Percentiles rank a stretch among this genome's conserved stretches.
These are phyloP conservation scores for Zeuzera pyrina DNA, from an alignment of 2,888 invertebrate species.

Conservation along the genomic window DNA sequence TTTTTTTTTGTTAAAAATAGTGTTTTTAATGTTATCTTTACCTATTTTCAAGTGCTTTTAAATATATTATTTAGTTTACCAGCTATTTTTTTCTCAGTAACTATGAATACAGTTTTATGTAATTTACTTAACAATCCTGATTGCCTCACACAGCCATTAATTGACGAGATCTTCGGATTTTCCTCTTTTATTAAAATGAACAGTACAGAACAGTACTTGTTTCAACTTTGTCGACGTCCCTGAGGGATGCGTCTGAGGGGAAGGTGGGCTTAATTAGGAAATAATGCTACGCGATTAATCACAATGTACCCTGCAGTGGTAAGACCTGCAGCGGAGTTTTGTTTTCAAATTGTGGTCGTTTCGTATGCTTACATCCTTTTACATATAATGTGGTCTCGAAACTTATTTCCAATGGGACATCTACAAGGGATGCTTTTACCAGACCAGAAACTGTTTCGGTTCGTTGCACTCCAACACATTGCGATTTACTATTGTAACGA, in stretches of 20 bases:
- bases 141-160: slow-evolving; percentile 31
- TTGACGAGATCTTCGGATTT: slow-evolving; percentile 55
- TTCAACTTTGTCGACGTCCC: slow-evolving; percentile 15
- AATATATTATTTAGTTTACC: no score
- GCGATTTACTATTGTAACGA: slow-evolving; percentile 35
- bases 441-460: slow-evolving; percentile 62
- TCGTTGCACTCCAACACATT: slow-evolving; percentile 50
- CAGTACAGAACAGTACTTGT: slow-evolving; percentile 19
- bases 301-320: slow-evolving; percentile 25
- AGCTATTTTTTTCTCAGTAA: no score
- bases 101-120: slow-evolving; percentile 17
- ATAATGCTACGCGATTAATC: slow-evolving; percentile 70
- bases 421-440: slow-evolving; percentile 44
- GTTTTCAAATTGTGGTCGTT: slow-evolving; percentile 26
- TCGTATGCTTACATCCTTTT: no score
- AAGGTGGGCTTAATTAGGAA: slow-evolving; percentile 69
- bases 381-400: no score
- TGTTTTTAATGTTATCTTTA: no score
- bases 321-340: slow-evolving; percentile 24
- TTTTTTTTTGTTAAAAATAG: no score
- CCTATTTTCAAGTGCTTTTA: no score
- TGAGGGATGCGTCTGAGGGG: slow-evolving; percentile 48
- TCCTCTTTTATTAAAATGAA: slow-evolving; percentile 34
- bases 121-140: slow-evolving; percentile 17
- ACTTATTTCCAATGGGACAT: slow-evolving; percentile 55